Evolutionary conservation across 2,113 vertebrate species (phyloP).

Genomic region (Rhipidura dahli): DNA sequence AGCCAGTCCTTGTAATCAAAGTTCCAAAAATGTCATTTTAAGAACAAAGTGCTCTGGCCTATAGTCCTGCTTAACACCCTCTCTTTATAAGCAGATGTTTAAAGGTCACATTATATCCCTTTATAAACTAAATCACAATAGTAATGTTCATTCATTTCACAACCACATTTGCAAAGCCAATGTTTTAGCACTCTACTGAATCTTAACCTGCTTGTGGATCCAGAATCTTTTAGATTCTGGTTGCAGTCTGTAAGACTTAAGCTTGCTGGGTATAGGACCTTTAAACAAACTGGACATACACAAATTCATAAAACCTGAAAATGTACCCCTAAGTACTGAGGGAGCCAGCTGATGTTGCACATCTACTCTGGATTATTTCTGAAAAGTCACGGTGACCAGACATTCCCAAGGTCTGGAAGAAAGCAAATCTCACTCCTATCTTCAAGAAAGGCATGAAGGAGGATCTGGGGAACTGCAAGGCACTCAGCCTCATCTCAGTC

Average conservation of each 20-base stretch:
- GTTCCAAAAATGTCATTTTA: conserved; percentile 31
- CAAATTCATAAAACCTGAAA: neutral
- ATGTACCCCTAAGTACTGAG: neutral
- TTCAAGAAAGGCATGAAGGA: neutral
- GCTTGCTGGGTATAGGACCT: neutral
- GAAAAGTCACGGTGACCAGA: neutral
- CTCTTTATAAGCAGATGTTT: conserved; percentile 38
- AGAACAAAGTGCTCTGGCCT: conserved; percentile 29
- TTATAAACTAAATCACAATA: conserved; percentile 8
- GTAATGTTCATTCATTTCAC: neutral
- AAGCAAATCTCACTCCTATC: neutral
- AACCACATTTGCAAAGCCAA: neutral
- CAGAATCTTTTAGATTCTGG: neutral
- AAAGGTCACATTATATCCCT: conserved; percentile 20
- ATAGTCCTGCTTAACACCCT: conserved; percentile 17
- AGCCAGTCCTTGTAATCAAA: neutral
- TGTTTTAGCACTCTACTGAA: neutral
- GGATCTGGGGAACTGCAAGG: neutral
- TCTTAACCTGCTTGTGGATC: neutral
- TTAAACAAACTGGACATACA: neutral
- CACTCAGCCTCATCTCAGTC: neutral
- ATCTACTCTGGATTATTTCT: neutral
- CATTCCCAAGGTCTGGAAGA: neutral
- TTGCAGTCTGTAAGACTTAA: neutral
- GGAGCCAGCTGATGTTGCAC: neutral